Conservation (phyloP, 2,113 vertebrate genomes). For the Hippocampus guttulatus region DNA sequence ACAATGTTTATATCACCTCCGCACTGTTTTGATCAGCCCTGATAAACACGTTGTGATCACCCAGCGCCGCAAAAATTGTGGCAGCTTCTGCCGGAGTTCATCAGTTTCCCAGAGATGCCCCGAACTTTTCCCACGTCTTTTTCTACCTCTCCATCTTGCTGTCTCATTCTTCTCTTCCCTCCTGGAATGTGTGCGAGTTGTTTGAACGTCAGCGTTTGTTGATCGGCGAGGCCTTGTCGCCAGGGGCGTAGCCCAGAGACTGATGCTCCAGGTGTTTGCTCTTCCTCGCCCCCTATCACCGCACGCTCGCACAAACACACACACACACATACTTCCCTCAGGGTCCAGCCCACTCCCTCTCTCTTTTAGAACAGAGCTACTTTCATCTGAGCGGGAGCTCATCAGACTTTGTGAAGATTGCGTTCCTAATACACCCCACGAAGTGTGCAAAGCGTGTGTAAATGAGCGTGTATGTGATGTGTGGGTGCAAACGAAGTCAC, state of each 20-base stretch:
- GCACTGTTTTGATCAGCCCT: slow-evolving; percentile 64
- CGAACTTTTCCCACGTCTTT: slow-evolving; percentile 19
- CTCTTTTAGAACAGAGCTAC: slow-evolving; percentile 59
- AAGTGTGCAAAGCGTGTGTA: slow-evolving; percentile 27
- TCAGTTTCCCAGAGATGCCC: slow-evolving; percentile 36
- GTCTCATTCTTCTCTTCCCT: slow-evolving; percentile 23
- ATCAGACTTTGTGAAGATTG: slow-evolving; percentile 62
- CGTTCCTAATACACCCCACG: slow-evolving; percentile 62
- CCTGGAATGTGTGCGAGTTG: slow-evolving; percentile 25
- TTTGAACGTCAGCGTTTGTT: slow-evolving; percentile 65
- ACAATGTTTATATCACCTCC: slow-evolving; percentile 68
- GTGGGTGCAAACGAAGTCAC: not conserved
- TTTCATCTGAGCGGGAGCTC: slow-evolving; percentile 70
- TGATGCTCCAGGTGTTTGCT: slow-evolving; percentile 72
- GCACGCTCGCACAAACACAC: slow-evolving; percentile 10
- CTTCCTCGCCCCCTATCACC: slow-evolving; percentile 64
- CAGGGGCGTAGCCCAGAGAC: slow-evolving; percentile 73
- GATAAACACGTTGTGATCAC: slow-evolving; percentile 62
- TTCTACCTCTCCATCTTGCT: slow-evolving; percentile 22
- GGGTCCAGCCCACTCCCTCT: slow-evolving; percentile 56
- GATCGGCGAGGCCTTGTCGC: slow-evolving; percentile 65
- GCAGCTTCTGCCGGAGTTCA: slow-evolving; percentile 45
- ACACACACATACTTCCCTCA: slow-evolving; percentile 55
- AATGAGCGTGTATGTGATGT: slow-evolving; percentile 21
- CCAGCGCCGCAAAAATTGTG: slow-evolving; percentile 44